A percentile compares a stretch with the other conserved stretches of the same genome.
These are phyloP conservation scores for Catotricha subobsoleta DNA, from an alignment of 2,888 invertebrate species.

Conservation along the genomic window DNA sequence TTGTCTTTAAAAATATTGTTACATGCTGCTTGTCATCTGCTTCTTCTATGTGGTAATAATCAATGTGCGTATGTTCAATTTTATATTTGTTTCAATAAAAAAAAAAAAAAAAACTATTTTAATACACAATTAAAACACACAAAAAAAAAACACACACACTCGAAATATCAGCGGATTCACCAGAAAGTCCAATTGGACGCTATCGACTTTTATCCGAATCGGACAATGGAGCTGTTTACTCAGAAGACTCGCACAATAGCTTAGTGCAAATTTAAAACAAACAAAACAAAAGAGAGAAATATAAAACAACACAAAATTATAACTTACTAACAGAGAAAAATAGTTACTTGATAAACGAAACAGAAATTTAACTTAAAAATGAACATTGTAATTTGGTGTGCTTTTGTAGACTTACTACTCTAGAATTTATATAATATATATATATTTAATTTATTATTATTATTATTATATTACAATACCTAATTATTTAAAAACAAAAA, in stretches of 20 bases:
- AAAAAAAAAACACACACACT: neutral
- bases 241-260: constrained; percentile 7
- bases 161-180: constrained; percentile 7
- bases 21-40: constrained; percentile 1
- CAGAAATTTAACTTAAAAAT: too few relatives aligned
- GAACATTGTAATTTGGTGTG: too few relatives aligned
- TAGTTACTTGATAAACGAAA: too few relatives aligned
- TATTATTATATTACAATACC: too few relatives aligned
- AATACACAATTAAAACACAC: neutral
- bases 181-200: constrained; percentile 8
- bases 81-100: neutral
- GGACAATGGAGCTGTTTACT: constrained; percentile 7
- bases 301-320: too few relatives aligned
- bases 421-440: too few relatives aligned
- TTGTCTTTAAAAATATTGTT: constrained; percentile 2
- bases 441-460: too few relatives aligned
- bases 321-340: too few relatives aligned
- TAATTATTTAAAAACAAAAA: too few relatives aligned
- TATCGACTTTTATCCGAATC: constrained; percentile 8
- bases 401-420: too few relatives aligned
- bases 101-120: neutral
- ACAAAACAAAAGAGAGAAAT: too few relatives aligned
- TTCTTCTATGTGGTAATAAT: neutral
- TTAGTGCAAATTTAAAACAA: constrained; percentile 6
- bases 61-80: neutral